Base-by-base conservation (phyloP, 2,888 invertebrate species). In the Odontothrips loti region DNA sequence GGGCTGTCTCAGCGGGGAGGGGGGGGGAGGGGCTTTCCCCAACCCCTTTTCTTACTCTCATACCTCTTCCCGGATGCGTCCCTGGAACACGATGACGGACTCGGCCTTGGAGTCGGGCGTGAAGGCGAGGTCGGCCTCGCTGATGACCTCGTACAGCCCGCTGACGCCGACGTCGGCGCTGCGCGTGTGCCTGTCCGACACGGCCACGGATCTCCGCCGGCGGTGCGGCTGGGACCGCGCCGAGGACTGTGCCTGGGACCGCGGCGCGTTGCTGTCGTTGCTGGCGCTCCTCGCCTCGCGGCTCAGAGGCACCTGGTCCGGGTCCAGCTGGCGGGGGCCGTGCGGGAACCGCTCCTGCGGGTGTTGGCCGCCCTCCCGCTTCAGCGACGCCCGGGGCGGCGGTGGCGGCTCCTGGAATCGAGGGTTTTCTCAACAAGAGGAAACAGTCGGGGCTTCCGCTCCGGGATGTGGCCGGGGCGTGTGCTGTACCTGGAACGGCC, bases 121-220 rank as follows among this genome's bases (percentile, higher is more conserved):
- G 87, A 97, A 97, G 63, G 95, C 96, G 75, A 97, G 88, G 87
- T 97, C 97, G 1, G 96, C 95, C 87, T 96, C 95, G 6, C 96
- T 96, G 82, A 97, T 95, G 79, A 97, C 95, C 84, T 96, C 95
- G 87, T 96, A 96, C 34, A 96, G 90, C 0, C 96, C 95, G 83
- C 95, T 95, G 1, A 97, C 96, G 10, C 96, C 96, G 0, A 96
- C 95, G 86, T 96, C 96, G 2, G 95, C 94, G 83, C 94, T 95
- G 80, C 95, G 91, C 1, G 91, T 93, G 85, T 94, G 94, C 20
- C 95, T 90, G 85, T 93, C 93, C 9, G 92, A 90, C 20, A 93
- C 90, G 6, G 91, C 90, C 82, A 93, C 88, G 1, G 92, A 91
- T 8, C 95, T 90, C 63, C 90, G 89, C 80, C 92, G 90, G 47